phyloP scores from a whole-genome alignment of 2,113 vertebrate species.

The Stomatorhinus ivindoensis region DNA sequence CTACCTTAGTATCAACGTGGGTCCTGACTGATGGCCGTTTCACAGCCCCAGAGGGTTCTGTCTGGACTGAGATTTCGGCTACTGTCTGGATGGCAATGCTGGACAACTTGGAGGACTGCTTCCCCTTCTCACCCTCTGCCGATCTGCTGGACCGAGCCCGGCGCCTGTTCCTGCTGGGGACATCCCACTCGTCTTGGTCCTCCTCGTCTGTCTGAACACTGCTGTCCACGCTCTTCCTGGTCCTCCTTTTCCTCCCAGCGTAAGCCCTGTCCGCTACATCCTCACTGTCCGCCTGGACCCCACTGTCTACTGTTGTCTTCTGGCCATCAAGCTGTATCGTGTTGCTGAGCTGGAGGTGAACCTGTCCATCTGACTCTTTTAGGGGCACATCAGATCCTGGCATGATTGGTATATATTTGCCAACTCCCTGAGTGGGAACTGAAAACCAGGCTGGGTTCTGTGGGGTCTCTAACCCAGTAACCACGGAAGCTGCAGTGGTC shows the following conservation, averaged over 20 bases:
- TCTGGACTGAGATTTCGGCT: conserved; percentile 95
- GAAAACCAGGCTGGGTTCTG: conserved; percentile 68
- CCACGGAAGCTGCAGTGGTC: conserved; percentile 57
- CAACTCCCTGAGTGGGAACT: conserved; percentile 60
- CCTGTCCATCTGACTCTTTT: conserved; percentile 62
- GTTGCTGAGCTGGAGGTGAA: conserved; percentile 57
- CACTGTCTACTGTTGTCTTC: conserved; percentile 90
- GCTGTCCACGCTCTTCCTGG: conserved; percentile 89
- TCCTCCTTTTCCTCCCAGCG: conserved; percentile 72
- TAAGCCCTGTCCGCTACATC: conserved; percentile 79
- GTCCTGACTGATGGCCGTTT: conserved; percentile 70
- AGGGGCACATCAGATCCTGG: conserved; percentile 63
- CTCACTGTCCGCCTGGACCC: conserved; percentile 93
- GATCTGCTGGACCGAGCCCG: conserved; percentile 72
- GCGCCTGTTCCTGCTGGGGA: conserved; percentile 70
- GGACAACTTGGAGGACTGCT: conserved; percentile 66
- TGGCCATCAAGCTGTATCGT: conserved; percentile 62
- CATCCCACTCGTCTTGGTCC: conserved; percentile 96
- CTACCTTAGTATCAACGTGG: conserved; percentile 78
- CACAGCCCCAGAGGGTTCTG: conserved; percentile 83
- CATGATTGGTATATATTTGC: conserved; percentile 63
- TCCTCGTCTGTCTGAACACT: conserved; percentile 97
- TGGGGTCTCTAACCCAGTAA: conserved; percentile 61
- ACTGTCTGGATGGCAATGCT: conserved; percentile 89
- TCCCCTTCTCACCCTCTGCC: conserved; percentile 68